Evolutionary conservation across 2,797 vertebrate genomes (phyloP).

Genomic region (Bovichtus diacanthus): DNA sequence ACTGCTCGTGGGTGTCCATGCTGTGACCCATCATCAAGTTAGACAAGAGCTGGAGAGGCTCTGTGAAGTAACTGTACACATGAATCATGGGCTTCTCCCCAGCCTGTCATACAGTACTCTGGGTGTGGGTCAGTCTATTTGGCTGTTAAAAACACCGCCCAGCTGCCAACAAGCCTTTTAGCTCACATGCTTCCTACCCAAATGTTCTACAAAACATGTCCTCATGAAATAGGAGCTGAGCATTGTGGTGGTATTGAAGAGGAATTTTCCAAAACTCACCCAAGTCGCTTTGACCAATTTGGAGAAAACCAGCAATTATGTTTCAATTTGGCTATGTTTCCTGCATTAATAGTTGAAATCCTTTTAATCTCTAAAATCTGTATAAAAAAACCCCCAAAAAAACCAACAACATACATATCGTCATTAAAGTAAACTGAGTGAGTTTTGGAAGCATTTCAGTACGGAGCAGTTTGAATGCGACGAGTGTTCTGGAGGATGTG

Average conservation of each 20-base stretch:
- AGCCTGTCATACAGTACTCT: conserved; percentile 18
- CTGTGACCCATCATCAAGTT: conserved; percentile 28
- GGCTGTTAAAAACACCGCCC: conserved; percentile 70
- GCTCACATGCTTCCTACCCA: conserved; percentile 44
- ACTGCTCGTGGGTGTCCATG: conserved; percentile 2
- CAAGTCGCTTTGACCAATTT: conserved; percentile 10
- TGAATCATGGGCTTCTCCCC: conserved; percentile 56
- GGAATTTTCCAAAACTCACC: conserved; percentile 67
- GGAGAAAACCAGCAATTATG: not conserved
- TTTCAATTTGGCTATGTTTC: not conserved
- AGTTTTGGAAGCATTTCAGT: conserved; percentile 13
- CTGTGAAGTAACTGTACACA: conserved; percentile 36
- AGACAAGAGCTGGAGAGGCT: conserved; percentile 39
- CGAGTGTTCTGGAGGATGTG: conserved; percentile 31
- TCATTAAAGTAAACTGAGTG: not conserved
- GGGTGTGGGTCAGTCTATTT: conserved; percentile 69
- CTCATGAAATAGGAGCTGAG: conserved; percentile 59
- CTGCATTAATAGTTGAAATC: not conserved
- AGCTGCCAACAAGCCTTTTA: conserved; percentile 72
- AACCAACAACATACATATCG: too few relatives aligned
- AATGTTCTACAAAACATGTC: conserved; percentile 59
- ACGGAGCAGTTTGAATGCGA: conserved; percentile 16
- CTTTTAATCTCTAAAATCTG: not conserved
- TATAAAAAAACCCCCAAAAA: too few relatives aligned
- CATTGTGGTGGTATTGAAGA: conserved; percentile 48